Percentiles rank a stretch among this genome's conserved stretches.
Evolutionary conservation across 2,888 invertebrate species (phyloP).

Genomic region (Stictocephala bisonia): DNA sequence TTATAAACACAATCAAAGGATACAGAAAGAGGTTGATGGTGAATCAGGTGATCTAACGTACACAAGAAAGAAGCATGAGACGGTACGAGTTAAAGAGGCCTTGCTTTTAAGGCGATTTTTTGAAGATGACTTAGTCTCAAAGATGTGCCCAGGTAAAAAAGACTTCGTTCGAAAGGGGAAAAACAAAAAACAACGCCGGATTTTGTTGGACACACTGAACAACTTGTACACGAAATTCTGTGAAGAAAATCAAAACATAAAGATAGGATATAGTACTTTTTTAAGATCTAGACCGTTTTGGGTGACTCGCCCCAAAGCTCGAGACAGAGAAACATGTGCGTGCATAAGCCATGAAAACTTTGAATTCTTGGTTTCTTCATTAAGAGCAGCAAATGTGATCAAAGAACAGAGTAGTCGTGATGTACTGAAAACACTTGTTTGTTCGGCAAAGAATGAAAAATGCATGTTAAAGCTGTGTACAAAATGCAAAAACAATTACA

Average conservation of each 20-base stretch:
- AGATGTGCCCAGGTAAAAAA: not conserved
- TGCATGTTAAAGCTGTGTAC: not conserved
- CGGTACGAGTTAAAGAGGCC: not conserved
- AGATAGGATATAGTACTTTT: not conserved
- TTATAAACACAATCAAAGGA: not conserved
- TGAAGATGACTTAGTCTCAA: slow-evolving; percentile 4
- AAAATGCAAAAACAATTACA: not conserved
- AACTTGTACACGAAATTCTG: not conserved
- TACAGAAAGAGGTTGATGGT: too few relatives aligned
- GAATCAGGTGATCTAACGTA: too few relatives aligned
- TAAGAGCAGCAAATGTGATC: not conserved
- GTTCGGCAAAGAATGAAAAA: not conserved
- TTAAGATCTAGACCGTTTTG: slow-evolving; percentile 6
- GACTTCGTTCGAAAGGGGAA: not conserved
- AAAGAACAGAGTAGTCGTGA: not conserved
- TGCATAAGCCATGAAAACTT: not conserved
- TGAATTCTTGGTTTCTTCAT: not conserved
- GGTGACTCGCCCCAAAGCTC: not conserved
- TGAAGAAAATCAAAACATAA: not conserved
- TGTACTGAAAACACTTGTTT: not conserved
- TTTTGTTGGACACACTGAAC: not conserved
- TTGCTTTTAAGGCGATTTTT: not conserved
- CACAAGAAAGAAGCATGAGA: not conserved
- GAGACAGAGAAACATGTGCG: not conserved
- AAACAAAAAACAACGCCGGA: not conserved